Percentiles rank a stretch among this genome's conserved stretches.
These are phyloP conservation scores for Ornithorhynchus anatinus DNA, from an alignment of 2,113 vertebrate genomes.

Conservation along the genomic window DNA sequence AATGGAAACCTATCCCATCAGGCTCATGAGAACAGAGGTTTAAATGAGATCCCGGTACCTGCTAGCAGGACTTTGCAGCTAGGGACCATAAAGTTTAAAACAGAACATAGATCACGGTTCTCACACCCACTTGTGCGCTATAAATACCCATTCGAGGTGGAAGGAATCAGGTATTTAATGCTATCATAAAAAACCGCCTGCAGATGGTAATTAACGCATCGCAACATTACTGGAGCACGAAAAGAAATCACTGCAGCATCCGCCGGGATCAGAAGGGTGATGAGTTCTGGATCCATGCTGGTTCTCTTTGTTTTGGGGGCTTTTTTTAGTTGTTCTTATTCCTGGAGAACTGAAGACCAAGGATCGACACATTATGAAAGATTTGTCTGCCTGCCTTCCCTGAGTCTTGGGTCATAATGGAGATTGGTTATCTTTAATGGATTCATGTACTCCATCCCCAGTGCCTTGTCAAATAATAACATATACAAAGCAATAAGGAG, in stretches of 20 bases:
- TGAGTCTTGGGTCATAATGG: conserved; percentile 42
- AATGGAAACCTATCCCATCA: not conserved
- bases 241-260: conserved; percentile 17
- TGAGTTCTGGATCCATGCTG: not conserved
- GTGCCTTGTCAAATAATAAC: conserved; percentile 62
- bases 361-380: conserved; percentile 34
- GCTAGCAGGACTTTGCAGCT: not conserved
- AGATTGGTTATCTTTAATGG: conserved; percentile 61
- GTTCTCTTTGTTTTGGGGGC: not conserved
- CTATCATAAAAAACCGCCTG: conserved; percentile 21
- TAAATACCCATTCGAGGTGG: conserved; percentile 15
- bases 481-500: conserved; percentile 42
- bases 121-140: not conserved
- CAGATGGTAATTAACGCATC: conserved; percentile 51
- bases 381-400: conserved; percentile 51
- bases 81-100: not conserved
- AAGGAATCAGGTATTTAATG: conserved; percentile 35
- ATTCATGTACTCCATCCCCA: conserved; percentile 55
- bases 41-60: not conserved
- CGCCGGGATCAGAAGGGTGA: not conserved
- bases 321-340: conserved; percentile 16
- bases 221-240: not conserved
- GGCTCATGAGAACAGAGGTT: not conserved
- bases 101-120: not conserved
- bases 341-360: conserved; percentile 34